A percentile compares a stretch with the other conserved stretches of the same genome.
phyloP scores from a whole-genome alignment of 2,888 invertebrate genomes.

The Dryobotodes eremita region DNA sequence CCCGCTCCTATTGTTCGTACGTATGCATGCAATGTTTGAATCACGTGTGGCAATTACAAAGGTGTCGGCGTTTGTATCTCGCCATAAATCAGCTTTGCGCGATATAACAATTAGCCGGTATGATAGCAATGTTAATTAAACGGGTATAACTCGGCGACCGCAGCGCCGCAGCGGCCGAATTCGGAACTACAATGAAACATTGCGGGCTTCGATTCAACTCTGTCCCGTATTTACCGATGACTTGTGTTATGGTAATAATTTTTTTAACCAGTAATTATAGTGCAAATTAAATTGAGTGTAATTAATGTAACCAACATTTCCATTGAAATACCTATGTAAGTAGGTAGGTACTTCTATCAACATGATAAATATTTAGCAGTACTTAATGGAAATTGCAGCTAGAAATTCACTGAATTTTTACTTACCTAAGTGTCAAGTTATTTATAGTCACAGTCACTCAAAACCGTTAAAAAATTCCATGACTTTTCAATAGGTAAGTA shows the following conservation, averaged over 20 bases:
- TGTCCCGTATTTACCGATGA: conserved; percentile 35
- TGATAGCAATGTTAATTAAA: conserved; percentile 91
- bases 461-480: not conserved
- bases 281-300: conserved; percentile 65
- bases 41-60: conserved; percentile 87
- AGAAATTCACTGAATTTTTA: conserved; percentile 20
- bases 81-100: conserved; percentile 89
- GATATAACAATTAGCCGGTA: conserved; percentile 91
- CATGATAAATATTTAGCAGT: conserved; percentile 59
- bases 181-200: conserved; percentile 70
- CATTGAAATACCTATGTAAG: conserved; percentile 59
- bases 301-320: conserved; percentile 66
- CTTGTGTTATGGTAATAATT: conserved; percentile 33
- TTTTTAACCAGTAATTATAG: conserved; percentile 36
- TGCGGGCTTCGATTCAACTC: conserved; percentile 38
- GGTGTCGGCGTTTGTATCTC: conserved; percentile 88
- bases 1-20: conserved; percentile 77
- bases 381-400: conserved; percentile 16
- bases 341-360: not conserved
- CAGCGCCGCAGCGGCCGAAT: conserved; percentile 76
- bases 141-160: conserved; percentile 82
- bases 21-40: conserved; percentile 84
- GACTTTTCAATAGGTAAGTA: not conserved
- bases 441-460: not conserved
- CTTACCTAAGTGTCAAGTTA: not conserved